Base-by-base conservation (phyloP, 2,113 vertebrate genomes). In the Sinocyclocheilus maitianheensis region DNA sequence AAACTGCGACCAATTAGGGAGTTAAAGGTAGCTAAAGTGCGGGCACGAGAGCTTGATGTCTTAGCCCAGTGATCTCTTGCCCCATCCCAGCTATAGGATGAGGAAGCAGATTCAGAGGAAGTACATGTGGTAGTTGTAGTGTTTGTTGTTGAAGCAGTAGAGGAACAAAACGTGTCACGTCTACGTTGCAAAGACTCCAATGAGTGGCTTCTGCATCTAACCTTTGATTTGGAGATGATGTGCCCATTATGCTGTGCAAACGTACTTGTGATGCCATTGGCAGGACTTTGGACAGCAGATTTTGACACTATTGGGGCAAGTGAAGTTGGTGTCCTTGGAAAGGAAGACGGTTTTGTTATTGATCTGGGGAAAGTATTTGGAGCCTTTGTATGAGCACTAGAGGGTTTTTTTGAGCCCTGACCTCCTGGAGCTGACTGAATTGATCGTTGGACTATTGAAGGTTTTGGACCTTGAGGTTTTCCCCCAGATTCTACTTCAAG, bases 21-120 rank as follows among this genome's bases (percentile, higher is more conserved):
- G 78, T 94, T 96, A 22, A 94, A 94, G 2, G 94, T 90, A 62
- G 94, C 94, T 87, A 95, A 79, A 0, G 93, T 96, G 89, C 92
- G 95, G 75, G 91, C 93, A 76, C 92, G 93, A 26, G 95, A 94
- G 83, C 90, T 87, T 85, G 93, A 94, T 58, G 81, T 87, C 67
- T 91, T 95, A 53, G 93, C 94, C 95, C 94, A 96, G 72, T 89
- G 91, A 24, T 96, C 97, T 53, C 95, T 91, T 3, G 93, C 90
- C 2, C 96, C 96, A 24, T 98, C 98, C 88, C 98, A 97, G 2
- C 97, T 98, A 93, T 96, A 97, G 0, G 97, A 96, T 0, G 97
- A 98, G 0, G 97, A 97, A 0, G 96, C 95, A 0, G 98, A 99
- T 79, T 98, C 98, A 0, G 97, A 98, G 0, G 97, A 99, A 88